Evolutionary conservation across 1,140 invertebrate genomes (phyloP), one percentile per base, ranked within the genome.

Genomic region (Hylyphantes graminicola): DNA sequence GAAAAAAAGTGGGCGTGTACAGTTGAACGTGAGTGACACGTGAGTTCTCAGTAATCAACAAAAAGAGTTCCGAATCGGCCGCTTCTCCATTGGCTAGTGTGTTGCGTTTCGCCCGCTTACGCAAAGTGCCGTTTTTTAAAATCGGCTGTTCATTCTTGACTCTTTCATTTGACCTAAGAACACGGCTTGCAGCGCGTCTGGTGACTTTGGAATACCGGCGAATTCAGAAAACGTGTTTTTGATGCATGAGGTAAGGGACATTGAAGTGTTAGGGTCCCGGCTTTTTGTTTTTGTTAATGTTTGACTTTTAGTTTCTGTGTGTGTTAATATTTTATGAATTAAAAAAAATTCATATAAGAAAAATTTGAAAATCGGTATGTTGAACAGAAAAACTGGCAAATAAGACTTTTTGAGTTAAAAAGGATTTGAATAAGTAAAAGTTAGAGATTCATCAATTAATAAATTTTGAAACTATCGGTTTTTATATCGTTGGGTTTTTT

Each of bases 11-110:
- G 55, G 76, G 76, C 76, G 76, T 78, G 76, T 78, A 48, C n/a
- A 11, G 17, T 17, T 17, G 12, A 17, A 17, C 76, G 76, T 78
- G 76, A 78, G 50, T 78, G 76, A 78, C 76, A 78, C 76, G 76
- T 65, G 76, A 13, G 55, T n/a, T n/a, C n/a, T n/a, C 76, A 51
- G 17, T 65, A 67, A 65, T 64, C 74, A 78, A 48, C 7, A 65
- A 78, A 21, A 51, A 3, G 53, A 78, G 63, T 65, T 78, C 65
- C 51, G 50, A 53, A 67, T 78, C n/a, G 61, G 76, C 50, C 50
- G 65, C 48, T 35, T 55, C 59, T 67, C 19, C 7, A 78, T 78
- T 78, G 76, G 76, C 17, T 51, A 19, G 13, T 35, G 63, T 35
- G 21, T 48, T 19, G 3, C 53, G 73, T 75, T 21, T 21, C 73